A percentile compares a stretch with the other conserved stretches of the same genome.
phyloP scores from a whole-genome alignment of 2,797 vertebrate species.

The Pelobates cultripes region DNA sequence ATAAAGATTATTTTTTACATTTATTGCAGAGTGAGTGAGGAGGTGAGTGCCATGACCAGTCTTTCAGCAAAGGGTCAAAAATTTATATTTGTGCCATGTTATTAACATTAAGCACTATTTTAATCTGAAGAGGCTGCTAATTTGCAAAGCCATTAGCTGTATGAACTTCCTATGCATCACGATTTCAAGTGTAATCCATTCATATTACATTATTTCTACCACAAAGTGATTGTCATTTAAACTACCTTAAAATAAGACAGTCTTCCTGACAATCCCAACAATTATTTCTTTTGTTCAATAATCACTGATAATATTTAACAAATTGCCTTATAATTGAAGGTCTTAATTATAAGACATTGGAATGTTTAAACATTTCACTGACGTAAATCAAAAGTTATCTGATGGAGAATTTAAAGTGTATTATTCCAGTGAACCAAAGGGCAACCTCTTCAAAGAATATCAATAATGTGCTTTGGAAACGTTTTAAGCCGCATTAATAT shows the following conservation, averaged over 20 bases:
- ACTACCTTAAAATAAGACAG: slow-evolving; percentile 1
- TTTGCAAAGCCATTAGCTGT: neutral
- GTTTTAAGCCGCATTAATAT: neutral
- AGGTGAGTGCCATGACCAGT: no score
- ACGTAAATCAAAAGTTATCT: slow-evolving; percentile 3
- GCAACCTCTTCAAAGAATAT: slow-evolving; percentile 17
- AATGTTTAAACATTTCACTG: neutral
- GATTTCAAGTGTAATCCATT: slow-evolving; percentile 8
- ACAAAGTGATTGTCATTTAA: slow-evolving; percentile 14
- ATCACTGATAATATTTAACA: slow-evolving; percentile 17
- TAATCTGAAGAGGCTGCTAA: neutral
- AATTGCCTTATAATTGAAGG: slow-evolving; percentile 15
- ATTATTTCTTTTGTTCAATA: slow-evolving; percentile 27
- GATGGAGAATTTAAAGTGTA: slow-evolving; percentile 10
- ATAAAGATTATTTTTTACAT: no score
- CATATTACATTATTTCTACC: slow-evolving; percentile 1
- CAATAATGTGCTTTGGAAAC: neutral
- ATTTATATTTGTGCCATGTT: no score
- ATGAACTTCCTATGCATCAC: neutral
- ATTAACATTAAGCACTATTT: neutral
- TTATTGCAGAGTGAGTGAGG: no score
- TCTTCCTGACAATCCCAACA: slow-evolving; percentile 17
- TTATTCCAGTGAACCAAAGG: slow-evolving; percentile 11
- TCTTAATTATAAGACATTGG: slow-evolving; percentile 17
- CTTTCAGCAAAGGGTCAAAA: no score